Base-by-base conservation (phyloP, 2,888 invertebrate species). In the Amiota minor region DNA sequence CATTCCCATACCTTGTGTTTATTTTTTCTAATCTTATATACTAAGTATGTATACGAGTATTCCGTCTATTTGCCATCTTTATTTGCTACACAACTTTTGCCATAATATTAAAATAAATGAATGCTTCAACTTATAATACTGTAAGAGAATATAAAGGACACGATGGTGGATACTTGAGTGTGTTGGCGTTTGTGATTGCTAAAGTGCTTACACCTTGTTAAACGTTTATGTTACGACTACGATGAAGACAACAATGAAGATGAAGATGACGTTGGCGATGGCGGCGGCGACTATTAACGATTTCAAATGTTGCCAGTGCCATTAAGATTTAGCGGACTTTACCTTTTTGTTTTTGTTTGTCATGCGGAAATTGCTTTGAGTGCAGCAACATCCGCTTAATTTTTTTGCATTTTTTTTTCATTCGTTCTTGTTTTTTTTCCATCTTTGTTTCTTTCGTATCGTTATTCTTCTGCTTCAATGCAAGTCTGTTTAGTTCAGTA, bases 341-440 rank as follows among this genome's bases (percentile, higher is more conserved):
- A 23, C 50, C 14, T 18, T 9, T 50, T 46, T n/a, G 35, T 69
- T 72, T 72, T 67, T 59, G 68, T 73, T 64, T 73, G 73, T 70
- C 65, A 69, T 65, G 61, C 70, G 73, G 74, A 76, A 73, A 76
- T 72, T 67, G 70, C 74, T 76, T 71, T 76, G 72, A 72, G 71
- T 74, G 74, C 71, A 68, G 70, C 74, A 76, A 76, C 74, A 45
- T 76, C 76, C 76, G 71, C 50, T 47, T 47, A 50, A 4, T 50
- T 50, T 50, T 12, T 45, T 64, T n/a, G 61, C 11, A 61, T 9
- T 55, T 9, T 55, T 16, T 11, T 55, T 9, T 1, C 18, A 35
- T 35, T 35, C 35, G 0, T 35, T 35, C n/a, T n/a, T 9, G 49
- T 50, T 50, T 50, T 12, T 9, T 12, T 61, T 16, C 18, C 20